A percentile compares a stretch with the other conserved stretches of the same genome.
These are phyloP conservation scores for Marmota flaviventris DNA, from an alignment of 2,113 vertebrate genomes.

Conservation along the genomic window DNA sequence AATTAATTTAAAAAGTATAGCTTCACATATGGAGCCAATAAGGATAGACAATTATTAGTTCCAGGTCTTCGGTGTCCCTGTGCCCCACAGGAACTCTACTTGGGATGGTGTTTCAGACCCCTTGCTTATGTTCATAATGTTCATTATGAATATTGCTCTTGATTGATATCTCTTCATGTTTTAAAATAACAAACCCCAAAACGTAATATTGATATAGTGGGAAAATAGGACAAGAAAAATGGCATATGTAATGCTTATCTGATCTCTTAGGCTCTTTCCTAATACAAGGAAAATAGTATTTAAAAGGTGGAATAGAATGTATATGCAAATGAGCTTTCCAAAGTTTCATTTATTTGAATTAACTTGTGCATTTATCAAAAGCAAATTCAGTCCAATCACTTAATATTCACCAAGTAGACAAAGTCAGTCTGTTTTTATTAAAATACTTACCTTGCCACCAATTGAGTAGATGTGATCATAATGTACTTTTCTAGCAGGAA, in stretches of 20 bases:
- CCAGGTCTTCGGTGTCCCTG: neutral
- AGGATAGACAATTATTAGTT: neutral
- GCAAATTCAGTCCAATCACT: neutral
- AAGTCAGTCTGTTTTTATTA: neutral
- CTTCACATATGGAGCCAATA: neutral
- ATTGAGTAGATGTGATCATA: neutral
- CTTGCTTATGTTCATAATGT: neutral
- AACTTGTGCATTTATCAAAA: neutral
- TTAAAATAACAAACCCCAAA: neutral
- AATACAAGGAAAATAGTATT: neutral
- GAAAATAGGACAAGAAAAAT: neutral
- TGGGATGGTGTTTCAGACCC: neutral
- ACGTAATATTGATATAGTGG: neutral
- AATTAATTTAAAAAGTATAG: neutral
- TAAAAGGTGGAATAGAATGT: neutral
- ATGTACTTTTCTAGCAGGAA: neutral
- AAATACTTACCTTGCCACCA: neutral
- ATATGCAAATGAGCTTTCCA: neutral
- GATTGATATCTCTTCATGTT: neutral
- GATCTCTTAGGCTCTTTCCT: neutral
- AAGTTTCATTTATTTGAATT: neutral
- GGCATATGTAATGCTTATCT: neutral
- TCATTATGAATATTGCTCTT: neutral
- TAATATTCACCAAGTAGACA: neutral
- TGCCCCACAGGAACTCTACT: neutral